Evolutionary conservation across 23 tunicate species (phyloP).

Genomic region (Pegea sp.): DNA sequence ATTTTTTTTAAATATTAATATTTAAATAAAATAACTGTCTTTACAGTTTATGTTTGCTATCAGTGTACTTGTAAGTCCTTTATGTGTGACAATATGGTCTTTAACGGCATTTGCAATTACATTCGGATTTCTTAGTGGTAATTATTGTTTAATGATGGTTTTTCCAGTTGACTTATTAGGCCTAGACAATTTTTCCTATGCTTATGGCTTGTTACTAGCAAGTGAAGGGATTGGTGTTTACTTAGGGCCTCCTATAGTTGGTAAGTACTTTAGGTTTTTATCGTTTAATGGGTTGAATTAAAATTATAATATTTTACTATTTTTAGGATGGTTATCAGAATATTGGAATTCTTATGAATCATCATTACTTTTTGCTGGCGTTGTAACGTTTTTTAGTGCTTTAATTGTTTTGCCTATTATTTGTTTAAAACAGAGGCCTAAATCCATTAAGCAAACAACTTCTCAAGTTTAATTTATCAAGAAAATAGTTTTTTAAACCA

Average conservation of each 20-base stretch:
- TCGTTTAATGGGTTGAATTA: not conserved
- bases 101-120: slow-evolving; percentile 26
- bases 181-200: slow-evolving; percentile 51
- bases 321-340: slow-evolving; percentile 74
- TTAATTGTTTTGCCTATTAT: slow-evolving; percentile 10
- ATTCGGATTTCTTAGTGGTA: slow-evolving; percentile 90
- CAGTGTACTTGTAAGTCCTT: slow-evolving; percentile 38
- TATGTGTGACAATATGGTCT: slow-evolving; percentile 36
- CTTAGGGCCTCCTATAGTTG: slow-evolving; percentile 88
- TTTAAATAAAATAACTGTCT: not conserved
- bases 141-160: slow-evolving; percentile 88
- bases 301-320: not conserved
- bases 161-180: slow-evolving; percentile 65
- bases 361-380: slow-evolving; percentile 48
- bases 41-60: slow-evolving; percentile 61
- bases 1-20: not conserved
- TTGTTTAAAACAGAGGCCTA: too few species aligned
- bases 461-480: too few species aligned
- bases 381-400: slow-evolving; percentile 22
- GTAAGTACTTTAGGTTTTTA: slow-evolving; percentile 10
- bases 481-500: too few species aligned
- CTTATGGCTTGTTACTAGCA: slow-evolving; percentile 79
- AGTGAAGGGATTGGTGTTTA: slow-evolving; percentile 88
- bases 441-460: too few species aligned
- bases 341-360: slow-evolving; percentile 45